Percentiles rank a stretch among this genome's conserved stretches.
Conservation (phyloP, 2,113 vertebrate genomes). For the Dasyurus viverrinus region DNA sequence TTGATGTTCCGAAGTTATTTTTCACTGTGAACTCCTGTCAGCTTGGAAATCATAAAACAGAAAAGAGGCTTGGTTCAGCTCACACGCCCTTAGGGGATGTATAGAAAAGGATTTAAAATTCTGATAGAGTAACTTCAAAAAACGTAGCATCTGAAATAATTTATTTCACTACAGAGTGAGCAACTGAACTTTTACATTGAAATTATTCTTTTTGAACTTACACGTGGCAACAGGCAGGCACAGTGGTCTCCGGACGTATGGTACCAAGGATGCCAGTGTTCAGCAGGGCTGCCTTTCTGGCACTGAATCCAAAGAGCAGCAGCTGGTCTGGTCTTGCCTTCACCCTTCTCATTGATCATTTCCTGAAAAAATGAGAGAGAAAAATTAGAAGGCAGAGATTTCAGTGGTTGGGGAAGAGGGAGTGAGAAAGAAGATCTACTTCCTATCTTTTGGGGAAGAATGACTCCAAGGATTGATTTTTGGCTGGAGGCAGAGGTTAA, state of each 20-base stretch:
- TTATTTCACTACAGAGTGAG: constrained; percentile 77
- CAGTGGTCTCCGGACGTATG: background rate
- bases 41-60: constrained; percentile 80
- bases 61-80: constrained; percentile 80
- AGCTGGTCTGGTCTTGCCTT: constrained; percentile 49
- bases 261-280: fast-evolving
- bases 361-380: constrained; percentile 61
- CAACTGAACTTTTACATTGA: constrained; percentile 69
- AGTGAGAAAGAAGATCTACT: background rate
- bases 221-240: background rate
- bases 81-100: constrained; percentile 71
- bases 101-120: constrained; percentile 84
- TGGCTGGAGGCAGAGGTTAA: background rate
- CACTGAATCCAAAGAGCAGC: fast-evolving
- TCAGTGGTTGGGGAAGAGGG: background rate
- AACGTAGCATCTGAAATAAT: constrained; percentile 76
- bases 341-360: constrained; percentile 44
- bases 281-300: background rate
- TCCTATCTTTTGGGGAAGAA: background rate
- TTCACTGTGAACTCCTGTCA: constrained; percentile 77
- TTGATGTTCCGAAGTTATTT: constrained; percentile 76
- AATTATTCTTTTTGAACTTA: constrained; percentile 79
- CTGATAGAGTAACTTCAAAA: constrained; percentile 80
- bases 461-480: constrained; percentile 5
- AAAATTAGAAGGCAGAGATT: constrained; percentile 52